Evolutionary conservation across 2,113 vertebrate species (phyloP), one percentile per base, ranked within the genome.

Genomic region (Chrysochloris asiatica): DNA sequence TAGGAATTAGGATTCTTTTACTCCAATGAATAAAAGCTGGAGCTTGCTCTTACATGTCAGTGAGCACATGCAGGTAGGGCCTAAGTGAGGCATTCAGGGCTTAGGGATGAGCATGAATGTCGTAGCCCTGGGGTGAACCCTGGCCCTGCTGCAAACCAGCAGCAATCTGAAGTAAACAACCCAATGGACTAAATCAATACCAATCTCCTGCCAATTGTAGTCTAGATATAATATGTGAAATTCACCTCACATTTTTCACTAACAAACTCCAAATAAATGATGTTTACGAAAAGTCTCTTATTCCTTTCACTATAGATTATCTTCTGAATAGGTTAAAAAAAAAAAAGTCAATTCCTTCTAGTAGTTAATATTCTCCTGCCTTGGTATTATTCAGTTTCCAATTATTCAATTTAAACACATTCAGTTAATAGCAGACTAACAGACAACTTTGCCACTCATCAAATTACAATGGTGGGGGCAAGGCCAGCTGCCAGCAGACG

Each of bases 191-290:
- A 81, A 73, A 45, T 79, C 22, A 71, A 65, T 9, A 71, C 5
- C 52, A 33, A 43, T 12, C 9, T 30, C 36, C 19, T 61, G 48
- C 52, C 87, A 56, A 88, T n/a, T 14, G 28, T 71, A 52, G 9
- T 19, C 26, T 89, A 78, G 54, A 73, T 30, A 77, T 83, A 94
- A 56, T 59, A 59, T 71, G n/a, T 47, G 8, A 87, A 36, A 2
- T 45, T 0, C 41, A 59, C 90, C 47, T 26, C 2, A 67, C 43
- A 67, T 48, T 92, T 41, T 19, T 54, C 82, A 59, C 61, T 81
- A 92, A 95, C 91, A 96, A 91, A 38, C 13, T 78, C 24, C 2
- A 79, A 95, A 94, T 45, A 81, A 72, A 47, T 30, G 36, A 3
- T 36, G 80, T 83, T 72, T 52, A 21, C n/a, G 76, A 72, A 75